A percentile compares a stretch with the other conserved stretches of the same genome.
These are phyloP conservation scores for Helarctos malayanus DNA, from an alignment of 2,797 vertebrate species.

Conservation along the genomic window DNA sequence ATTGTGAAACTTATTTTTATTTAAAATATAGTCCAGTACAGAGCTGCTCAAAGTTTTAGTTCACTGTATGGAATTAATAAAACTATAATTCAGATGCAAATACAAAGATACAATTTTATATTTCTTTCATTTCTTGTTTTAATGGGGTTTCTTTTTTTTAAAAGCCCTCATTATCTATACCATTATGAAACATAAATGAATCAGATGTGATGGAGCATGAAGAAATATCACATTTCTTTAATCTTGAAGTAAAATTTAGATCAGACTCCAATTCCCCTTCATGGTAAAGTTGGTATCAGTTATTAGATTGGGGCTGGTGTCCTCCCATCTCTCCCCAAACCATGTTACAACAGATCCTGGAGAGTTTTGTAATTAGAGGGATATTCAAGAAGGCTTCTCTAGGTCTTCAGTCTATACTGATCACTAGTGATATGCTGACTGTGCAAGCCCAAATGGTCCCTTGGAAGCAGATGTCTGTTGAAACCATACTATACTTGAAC, in stretches of 20 bases:
- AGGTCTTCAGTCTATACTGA: background rate
- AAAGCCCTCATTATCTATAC: background rate
- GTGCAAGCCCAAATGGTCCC: background rate
- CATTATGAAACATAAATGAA: slow-evolving; percentile 17
- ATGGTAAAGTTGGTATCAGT: background rate
- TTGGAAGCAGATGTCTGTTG: background rate
- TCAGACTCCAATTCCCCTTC: background rate
- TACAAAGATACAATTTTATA: slow-evolving; percentile 32
- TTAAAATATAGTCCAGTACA: slow-evolving; percentile 65
- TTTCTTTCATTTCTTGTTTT: slow-evolving; percentile 57
- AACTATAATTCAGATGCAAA: slow-evolving; percentile 76
- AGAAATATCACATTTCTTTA: slow-evolving; percentile 17
- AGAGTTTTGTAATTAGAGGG: background rate
- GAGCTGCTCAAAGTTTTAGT: slow-evolving; percentile 53
- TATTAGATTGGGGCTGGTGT: background rate
- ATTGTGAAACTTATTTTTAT: slow-evolving; percentile 56
- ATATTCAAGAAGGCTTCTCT: background rate
- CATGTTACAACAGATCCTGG: background rate
- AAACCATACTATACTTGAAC: background rate
- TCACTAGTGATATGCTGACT: background rate
- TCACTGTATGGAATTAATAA: slow-evolving; percentile 78
- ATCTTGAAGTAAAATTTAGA: slow-evolving; percentile 56
- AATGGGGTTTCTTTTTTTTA: background rate
- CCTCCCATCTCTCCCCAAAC: background rate
- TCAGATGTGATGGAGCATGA: background rate